These are phyloP conservation scores for Anaspis maculata DNA, from an alignment of 2,888 invertebrate species.

Conservation along the genomic window DNA sequence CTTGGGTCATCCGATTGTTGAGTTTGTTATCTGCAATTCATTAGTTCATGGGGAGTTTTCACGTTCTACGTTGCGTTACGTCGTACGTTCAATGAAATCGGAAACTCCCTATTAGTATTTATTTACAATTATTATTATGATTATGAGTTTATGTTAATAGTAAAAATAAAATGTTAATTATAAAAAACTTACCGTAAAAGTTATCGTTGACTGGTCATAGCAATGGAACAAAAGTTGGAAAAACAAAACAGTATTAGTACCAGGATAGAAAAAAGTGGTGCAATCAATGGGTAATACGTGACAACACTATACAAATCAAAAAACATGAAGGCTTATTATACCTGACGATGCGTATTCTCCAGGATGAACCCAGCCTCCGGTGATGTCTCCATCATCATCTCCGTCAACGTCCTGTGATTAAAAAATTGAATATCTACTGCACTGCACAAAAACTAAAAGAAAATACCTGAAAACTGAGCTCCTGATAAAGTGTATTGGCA, in stretches of 20 bases:
- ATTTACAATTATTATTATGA: no score
- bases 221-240: constrained; percentile 21
- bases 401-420: constrained; percentile 64
- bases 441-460: no score
- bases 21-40: no score
- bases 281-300: not conserved
- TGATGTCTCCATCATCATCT: constrained; percentile 85
- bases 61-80: no score
- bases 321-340: no score
- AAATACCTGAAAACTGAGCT: constrained; percentile 68
- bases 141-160: no score
- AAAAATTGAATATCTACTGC: constrained; percentile 2
- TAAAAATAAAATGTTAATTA: no score
- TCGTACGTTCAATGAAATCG: no score
- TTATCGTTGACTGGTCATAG: constrained; percentile 89
- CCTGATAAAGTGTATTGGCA: constrained; percentile 87
- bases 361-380: constrained; percentile 97
- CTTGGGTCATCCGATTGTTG: no score
- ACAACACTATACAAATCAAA: no score
- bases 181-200: constrained; percentile 96
- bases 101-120: no score
- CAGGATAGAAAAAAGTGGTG: constrained; percentile 22
- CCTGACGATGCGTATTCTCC: constrained; percentile 99
- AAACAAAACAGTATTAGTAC: constrained; percentile 27
- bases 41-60: no score